These are phyloP conservation scores for Oostethus manadensis DNA, from an alignment of 2,113 vertebrate genomes.

Conservation along the genomic window DNA sequence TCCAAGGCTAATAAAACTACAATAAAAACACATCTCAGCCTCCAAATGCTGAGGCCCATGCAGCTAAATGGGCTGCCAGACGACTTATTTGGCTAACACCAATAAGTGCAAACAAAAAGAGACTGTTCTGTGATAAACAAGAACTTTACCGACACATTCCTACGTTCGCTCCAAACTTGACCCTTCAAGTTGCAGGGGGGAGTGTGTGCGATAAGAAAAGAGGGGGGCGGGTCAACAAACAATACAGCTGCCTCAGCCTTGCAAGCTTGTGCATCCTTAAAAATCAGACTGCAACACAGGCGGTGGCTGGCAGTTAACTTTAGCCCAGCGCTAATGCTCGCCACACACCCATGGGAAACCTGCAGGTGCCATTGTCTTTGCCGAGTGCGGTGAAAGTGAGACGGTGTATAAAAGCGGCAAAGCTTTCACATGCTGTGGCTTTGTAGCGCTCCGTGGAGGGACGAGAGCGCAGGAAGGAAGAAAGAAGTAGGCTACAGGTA, in stretches of 20 bases:
- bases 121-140: constrained; percentile 21
- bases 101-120: constrained; percentile 25
- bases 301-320: constrained; percentile 51
- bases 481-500: constrained; percentile 61
- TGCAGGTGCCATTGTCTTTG: constrained; percentile 45
- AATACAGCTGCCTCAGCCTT: constrained; percentile 25
- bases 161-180: constrained; percentile 17
- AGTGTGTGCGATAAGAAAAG: constrained; percentile 15
- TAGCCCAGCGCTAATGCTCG: constrained; percentile 47
- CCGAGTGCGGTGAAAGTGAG: constrained; percentile 45
- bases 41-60: not conserved
- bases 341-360: constrained; percentile 57
- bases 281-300: constrained; percentile 32
- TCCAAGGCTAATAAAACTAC: not conserved
- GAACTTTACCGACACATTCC: constrained; percentile 8
- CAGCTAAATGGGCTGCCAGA: constrained; percentile 30
- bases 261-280: constrained; percentile 42
- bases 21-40: constrained; percentile 1
- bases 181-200: constrained; percentile 3
- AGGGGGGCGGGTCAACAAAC: constrained; percentile 10
- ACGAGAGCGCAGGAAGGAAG: constrained; percentile 25
- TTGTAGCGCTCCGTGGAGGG: constrained; percentile 48
- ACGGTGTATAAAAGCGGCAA: constrained; percentile 47
- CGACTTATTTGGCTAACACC: constrained; percentile 28
- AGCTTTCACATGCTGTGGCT: constrained; percentile 57